These are phyloP conservation scores for Felis chaus DNA, from an alignment of 2,113 vertebrate genomes.

Conservation along the genomic window DNA sequence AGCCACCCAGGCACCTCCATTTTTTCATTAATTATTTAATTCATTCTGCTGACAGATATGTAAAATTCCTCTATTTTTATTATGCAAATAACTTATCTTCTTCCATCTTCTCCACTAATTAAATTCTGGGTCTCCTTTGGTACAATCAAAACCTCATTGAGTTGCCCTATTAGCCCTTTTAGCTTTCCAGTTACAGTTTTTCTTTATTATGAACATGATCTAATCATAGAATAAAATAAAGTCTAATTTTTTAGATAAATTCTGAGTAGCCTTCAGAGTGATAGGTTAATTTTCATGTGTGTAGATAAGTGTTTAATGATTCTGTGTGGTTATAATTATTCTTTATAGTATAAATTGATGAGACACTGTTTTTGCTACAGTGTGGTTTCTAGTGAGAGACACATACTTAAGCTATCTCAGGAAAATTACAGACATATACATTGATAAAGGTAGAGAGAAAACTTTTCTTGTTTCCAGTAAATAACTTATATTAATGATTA, in stretches of 20 bases:
- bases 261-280: not conserved
- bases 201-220: not conserved
- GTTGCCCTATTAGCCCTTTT: not conserved
- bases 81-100: not conserved
- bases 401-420: not conserved
- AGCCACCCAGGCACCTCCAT: too few species aligned
- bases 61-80: not conserved
- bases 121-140: not conserved
- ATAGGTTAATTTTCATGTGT: not conserved
- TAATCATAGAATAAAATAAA: not conserved
- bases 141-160: not conserved
- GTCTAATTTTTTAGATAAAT: not conserved
- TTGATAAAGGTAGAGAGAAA: not conserved
- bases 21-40: not conserved
- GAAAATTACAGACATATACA: not conserved
- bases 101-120: not conserved
- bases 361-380: not conserved
- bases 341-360: not conserved
- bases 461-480: not conserved
- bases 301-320: not conserved
- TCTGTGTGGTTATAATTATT: not conserved
- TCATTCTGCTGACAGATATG: not conserved
- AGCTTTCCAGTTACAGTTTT: not conserved
- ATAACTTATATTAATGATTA: conserved; percentile 30
- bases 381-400: not conserved